Conservation (phyloP, 2,888 invertebrate genomes). For the Oscheius sp. region DNA sequence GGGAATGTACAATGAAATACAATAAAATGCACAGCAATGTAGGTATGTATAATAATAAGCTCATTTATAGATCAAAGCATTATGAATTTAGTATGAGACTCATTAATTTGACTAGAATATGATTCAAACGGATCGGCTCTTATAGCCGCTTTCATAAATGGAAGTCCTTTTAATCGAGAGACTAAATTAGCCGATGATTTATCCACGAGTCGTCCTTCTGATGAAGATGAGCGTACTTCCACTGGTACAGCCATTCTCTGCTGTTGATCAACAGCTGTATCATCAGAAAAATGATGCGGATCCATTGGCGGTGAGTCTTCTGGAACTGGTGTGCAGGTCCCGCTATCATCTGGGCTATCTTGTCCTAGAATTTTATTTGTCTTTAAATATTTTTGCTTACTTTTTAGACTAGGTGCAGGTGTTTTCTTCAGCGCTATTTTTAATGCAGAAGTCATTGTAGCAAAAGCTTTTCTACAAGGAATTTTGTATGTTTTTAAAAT, state of each 20-base stretch:
- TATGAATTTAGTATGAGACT: slow-evolving; percentile 26
- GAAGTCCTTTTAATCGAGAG: slow-evolving; percentile 24
- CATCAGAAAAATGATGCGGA: slow-evolving; percentile 18
- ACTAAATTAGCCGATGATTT: slow-evolving; percentile 14
- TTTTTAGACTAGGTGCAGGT: background rate
- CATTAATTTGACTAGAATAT: slow-evolving; percentile 4
- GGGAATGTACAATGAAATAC: slow-evolving; percentile 18
- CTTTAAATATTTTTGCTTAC: background rate
- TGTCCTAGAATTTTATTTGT: background rate
- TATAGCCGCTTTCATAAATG: background rate
- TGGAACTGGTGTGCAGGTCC: slow-evolving; percentile 5
- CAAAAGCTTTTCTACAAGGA: slow-evolving; percentile 31
- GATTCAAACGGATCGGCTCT: slow-evolving; percentile 22
- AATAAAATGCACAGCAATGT: background rate
- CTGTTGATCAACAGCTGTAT: slow-evolving; percentile 9
- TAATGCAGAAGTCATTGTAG: slow-evolving; percentile 33
- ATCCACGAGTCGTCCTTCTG: slow-evolving; percentile 26
- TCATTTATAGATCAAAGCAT: slow-evolving; percentile 25
- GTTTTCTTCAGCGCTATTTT: slow-evolving; percentile 2
- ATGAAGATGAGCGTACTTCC: slow-evolving; percentile 21
- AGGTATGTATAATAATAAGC: background rate
- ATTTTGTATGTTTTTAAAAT: background rate
- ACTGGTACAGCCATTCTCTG: background rate
- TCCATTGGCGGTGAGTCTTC: slow-evolving; percentile 4
- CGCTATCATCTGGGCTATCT: slow-evolving; percentile 12